Evolutionary conservation across 1,140 invertebrate species (phyloP).

Genomic region (Ceratina australensis): DNA sequence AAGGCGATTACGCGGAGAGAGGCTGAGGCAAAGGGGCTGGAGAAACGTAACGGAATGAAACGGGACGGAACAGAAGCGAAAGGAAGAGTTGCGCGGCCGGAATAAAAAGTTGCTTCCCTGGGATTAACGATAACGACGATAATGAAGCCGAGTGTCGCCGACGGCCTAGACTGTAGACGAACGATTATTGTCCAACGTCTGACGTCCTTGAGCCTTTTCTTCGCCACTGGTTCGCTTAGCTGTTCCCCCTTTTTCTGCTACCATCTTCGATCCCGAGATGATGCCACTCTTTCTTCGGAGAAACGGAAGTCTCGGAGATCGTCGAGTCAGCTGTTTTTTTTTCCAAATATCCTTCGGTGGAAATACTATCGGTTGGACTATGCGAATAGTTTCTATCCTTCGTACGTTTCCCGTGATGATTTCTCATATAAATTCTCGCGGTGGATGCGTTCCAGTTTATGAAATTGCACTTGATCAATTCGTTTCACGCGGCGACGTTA

Average conservation of each 20-base stretch:
- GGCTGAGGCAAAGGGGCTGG: background rate
- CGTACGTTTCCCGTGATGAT: background rate
- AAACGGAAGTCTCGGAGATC: background rate
- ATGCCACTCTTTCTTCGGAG: background rate
- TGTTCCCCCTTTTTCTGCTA: background rate
- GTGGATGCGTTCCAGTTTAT: background rate
- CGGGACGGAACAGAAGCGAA: background rate
- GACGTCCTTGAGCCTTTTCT: slow-evolving; percentile 13
- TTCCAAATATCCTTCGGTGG: background rate
- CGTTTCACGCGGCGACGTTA: background rate
- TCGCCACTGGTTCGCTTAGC: slow-evolving; percentile 1
- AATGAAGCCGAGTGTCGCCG: slow-evolving; percentile 52
- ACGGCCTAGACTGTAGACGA: slow-evolving; percentile 17
- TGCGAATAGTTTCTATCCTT: background rate
- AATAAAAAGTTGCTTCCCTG: slow-evolving; percentile 37
- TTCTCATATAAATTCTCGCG: slow-evolving; percentile 21
- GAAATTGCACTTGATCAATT: slow-evolving; percentile 24
- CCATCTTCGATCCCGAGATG: background rate
- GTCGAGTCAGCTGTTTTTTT: background rate
- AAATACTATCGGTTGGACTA: background rate
- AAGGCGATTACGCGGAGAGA: slow-evolving; percentile 55
- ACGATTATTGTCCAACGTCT: slow-evolving; percentile 40
- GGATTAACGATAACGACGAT: slow-evolving; percentile 55
- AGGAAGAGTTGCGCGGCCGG: background rate
- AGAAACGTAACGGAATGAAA: too few relatives aligned